Percentiles rank a stretch among this genome's conserved stretches.
Conservation (phyloP, 1,140 invertebrate genomes). For the Drosophila triauraria region DNA sequence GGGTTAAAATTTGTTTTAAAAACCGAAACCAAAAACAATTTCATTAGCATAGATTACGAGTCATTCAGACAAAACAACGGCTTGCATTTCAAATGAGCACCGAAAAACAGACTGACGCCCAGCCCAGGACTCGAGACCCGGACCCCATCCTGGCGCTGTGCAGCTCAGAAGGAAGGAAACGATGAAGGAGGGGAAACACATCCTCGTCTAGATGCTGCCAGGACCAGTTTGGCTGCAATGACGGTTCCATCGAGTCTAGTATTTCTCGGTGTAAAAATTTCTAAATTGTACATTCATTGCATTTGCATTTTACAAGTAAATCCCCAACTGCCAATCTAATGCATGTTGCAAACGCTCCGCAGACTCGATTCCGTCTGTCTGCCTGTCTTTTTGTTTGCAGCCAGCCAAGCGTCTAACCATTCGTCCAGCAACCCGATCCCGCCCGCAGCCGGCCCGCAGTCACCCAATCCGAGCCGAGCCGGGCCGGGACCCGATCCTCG, state of each 20-base stretch:
- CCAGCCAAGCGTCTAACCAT: conserved; percentile 79
- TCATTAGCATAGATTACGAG: conserved; percentile 82
- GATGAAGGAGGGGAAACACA: conserved; percentile 25
- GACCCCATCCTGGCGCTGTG: conserved; percentile 4
- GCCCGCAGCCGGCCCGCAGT: neutral
- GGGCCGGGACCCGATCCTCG: conserved; percentile 22
- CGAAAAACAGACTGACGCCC: conserved; percentile 50
- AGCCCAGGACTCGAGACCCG: conserved; percentile 24
- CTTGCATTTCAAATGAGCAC: conserved; percentile 77
- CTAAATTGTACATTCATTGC: conserved; percentile 83
- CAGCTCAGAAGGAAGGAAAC: conserved; percentile 20
- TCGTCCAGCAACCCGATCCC: conserved; percentile 60
- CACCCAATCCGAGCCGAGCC: conserved; percentile 4
- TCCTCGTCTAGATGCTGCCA: conserved; percentile 17
- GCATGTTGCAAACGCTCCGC: conserved; percentile 71
- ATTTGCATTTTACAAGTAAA: conserved; percentile 84
- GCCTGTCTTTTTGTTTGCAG: conserved; percentile 74
- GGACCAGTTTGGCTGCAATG: conserved; percentile 9
- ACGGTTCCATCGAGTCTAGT: conserved; percentile 54
- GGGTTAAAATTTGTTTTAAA: conserved; percentile 64
- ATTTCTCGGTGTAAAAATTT: conserved; percentile 81
- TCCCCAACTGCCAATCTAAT: conserved; percentile 83
- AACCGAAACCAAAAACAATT: conserved; percentile 74
- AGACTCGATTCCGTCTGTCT: conserved; percentile 50
- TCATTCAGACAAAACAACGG: conserved; percentile 73